Base-by-base conservation (phyloP, 2,797 vertebrate genomes). In the Poecilia picta region DNA sequence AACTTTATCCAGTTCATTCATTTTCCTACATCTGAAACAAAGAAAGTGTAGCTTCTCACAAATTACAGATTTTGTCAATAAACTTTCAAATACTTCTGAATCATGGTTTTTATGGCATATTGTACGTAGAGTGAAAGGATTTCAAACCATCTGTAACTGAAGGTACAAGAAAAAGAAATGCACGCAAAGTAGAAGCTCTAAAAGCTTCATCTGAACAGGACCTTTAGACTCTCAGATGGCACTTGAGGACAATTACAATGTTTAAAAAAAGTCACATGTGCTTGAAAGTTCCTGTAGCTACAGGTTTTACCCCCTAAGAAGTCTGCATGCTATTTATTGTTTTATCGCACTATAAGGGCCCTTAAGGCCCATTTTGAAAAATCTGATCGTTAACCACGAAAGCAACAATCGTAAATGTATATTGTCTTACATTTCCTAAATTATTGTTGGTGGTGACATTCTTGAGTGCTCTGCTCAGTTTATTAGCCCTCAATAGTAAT, bases 1-100 rank as follows among this genome's bases (percentile, higher is more conserved):
- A 71, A 28, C 68, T 45, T 71, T 45, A 71, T 71, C 68, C 41
- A 45, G 68, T 45, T 71, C 68, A 70, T 70, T 68, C 39, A 43
- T 70, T 43, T n/a, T 70, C 36, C 39, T 70, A 71, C 25, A 28
- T 43, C 25, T 15, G 41, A 45, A 45, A 43, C 25, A 71, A 28
- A 45, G 41, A 71, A 15, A 41, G 39, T 25, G 23, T 41, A 43
- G 36, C 11, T 70, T 43, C 23, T 70, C 68, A 45, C 41, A 71
- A 71, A 71, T 45, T 1, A 45, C 41, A 71, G 25, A 45, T 71
- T 28, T 71, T 45, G 68, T 45, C 68, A 71, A 71, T 71, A 71
- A 45, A 23, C 25, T 45, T 15, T 71, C 12, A 45, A 45, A 71
- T 45, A 45, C 13, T 16, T 28, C 16, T 45, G 41, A 71, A 45